These are phyloP conservation scores for Napeogenes inachia DNA, from an alignment of 2,888 invertebrate species.

Conservation along the genomic window DNA sequence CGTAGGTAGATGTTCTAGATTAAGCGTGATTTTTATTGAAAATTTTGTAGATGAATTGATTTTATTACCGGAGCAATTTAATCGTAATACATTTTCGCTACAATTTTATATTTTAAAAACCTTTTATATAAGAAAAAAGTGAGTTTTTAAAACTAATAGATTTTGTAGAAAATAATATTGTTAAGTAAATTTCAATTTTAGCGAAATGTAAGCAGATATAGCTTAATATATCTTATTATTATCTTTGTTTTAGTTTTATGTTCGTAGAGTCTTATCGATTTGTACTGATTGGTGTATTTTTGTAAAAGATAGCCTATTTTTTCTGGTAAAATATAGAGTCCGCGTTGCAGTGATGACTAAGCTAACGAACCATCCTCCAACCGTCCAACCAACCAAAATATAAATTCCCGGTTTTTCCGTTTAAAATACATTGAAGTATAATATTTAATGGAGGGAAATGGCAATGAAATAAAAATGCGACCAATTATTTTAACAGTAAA, in stretches of 20 bases:
- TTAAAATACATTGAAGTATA: constrained; percentile 32
- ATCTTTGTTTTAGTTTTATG: too few species aligned
- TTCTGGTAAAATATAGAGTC: constrained; percentile 14
- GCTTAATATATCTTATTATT: too few species aligned
- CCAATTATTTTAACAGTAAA: constrained; percentile 3
- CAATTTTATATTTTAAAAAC: too few species aligned
- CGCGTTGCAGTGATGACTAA: constrained; percentile 49
- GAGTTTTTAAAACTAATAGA: too few species aligned
- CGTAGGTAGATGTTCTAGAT: constrained; percentile 6
- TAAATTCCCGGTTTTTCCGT: constrained; percentile 55
- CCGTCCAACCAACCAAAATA: constrained; percentile 55
- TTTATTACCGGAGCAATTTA: too few species aligned
- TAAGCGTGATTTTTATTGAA: constrained; percentile 1
- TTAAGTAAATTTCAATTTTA: neutral
- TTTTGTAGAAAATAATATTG: too few species aligned
- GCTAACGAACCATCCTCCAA: constrained; percentile 67
- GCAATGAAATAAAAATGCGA: constrained; percentile 3
- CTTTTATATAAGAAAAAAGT: too few species aligned
- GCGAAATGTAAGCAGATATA: too few species aligned
- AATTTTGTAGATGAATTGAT: constrained; percentile 16
- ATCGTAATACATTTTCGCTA: too few species aligned
- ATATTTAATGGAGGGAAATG: constrained; percentile 17
- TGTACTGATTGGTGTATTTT: too few species aligned
- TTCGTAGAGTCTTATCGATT: too few species aligned
- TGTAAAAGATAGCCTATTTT: too few species aligned